Evolutionary conservation across 2,888 invertebrate genomes (phyloP).

Genomic region (Drosophila melanosoma): DNA sequence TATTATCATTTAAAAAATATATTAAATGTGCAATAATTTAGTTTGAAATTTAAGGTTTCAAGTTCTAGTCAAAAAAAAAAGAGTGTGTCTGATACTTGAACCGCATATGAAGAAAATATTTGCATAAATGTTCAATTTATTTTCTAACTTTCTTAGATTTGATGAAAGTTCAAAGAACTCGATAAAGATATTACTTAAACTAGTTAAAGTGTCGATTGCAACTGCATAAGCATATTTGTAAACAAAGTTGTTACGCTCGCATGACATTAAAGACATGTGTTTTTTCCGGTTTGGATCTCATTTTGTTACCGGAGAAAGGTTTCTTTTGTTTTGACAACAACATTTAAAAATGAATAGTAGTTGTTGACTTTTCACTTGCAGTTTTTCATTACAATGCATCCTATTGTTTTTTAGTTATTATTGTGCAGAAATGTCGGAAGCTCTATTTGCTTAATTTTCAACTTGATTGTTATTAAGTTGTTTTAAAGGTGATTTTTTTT

Average conservation of each 20-base stretch:
- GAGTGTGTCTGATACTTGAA: not conserved
- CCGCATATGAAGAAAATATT: not conserved
- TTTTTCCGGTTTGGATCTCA: conserved; percentile 21
- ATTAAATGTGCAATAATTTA: no score
- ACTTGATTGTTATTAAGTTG: not conserved
- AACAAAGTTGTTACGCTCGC: conserved; percentile 21
- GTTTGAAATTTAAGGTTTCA: not conserved
- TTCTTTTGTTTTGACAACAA: conserved; percentile 34
- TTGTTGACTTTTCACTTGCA: conserved; percentile 21
- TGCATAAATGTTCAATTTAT: not conserved
- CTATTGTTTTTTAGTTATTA: conserved; percentile 15
- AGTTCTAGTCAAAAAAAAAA: not conserved
- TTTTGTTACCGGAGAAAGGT: conserved; percentile 32
- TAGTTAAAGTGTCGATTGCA: not conserved
- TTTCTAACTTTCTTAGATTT: not conserved
- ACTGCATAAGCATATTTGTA: not conserved
- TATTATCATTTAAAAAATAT: not conserved
- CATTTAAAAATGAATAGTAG: conserved; percentile 34
- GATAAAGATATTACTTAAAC: not conserved
- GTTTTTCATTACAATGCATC: conserved; percentile 8
- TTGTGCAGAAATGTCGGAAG: not conserved
- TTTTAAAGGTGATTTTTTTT: not conserved
- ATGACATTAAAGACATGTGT: conserved; percentile 9
- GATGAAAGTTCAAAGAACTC: not conserved
- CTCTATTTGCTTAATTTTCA: not conserved